Evolutionary conservation across 2,797 vertebrate genomes (phyloP), one percentile per base, ranked within the genome.

Genomic region (Myotis pilosus): DNA sequence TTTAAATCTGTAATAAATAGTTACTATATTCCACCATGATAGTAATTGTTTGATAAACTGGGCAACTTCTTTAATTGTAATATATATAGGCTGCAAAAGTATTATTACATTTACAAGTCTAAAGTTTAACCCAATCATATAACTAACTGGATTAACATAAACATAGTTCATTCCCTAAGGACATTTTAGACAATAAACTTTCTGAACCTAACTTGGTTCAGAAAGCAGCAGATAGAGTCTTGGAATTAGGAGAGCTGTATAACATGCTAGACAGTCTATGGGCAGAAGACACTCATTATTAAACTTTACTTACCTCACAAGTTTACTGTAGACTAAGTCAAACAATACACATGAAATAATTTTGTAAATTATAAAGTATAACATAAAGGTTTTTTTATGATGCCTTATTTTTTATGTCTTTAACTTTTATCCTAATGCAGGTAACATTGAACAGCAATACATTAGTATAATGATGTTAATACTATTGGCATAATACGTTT

Each of bases 41-140:
- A 47, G 64, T 66, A 94, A 68, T 79, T 44, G 6, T 91, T 49
- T 47, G 62, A 81, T 44, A 36, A 95, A 93, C 2, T 19, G 41
- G 53, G 16, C 33, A 47, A 55, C 66, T 47, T 89, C 25, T 89
- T 89, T 49, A 64, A 49, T 6, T 80, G 17, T 79, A 89, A 92
- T 55, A 75, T 23, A 74, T 0, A 81, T 0, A 82, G 1, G 16
- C 33, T 91, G 15, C n/a, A 66, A 78, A 95, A 94, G 11, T 64
- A 94, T 66, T 64, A 94, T 55, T 88, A 80, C 25, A 90, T 66
- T 92, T 93, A 81, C 13, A 90, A 94, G 94, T 78, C 7, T 8
- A 81, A 87, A 95, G n/a, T 90, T 80, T 72, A 96, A 89, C 7
- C 6, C 28, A 89, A 28, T 23, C 22, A 68, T 78, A 38, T 15